These are phyloP conservation scores for Patella ulyssiponensis DNA, from an alignment of 2,888 invertebrate genomes.

Conservation along the genomic window DNA sequence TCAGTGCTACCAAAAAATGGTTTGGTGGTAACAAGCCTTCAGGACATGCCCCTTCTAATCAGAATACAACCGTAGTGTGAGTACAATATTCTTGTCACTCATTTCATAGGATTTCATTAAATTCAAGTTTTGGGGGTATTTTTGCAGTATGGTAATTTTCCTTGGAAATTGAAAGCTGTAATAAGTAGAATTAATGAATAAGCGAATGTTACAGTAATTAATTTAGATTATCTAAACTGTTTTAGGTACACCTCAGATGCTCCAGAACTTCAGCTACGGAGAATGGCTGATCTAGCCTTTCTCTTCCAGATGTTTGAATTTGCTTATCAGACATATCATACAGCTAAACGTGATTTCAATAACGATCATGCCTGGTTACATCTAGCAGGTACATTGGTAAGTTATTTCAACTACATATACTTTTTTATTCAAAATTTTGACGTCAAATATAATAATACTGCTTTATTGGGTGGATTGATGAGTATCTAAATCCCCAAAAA, in stretches of 20 bases:
- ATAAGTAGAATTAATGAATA: not conserved
- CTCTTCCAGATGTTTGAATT: constrained; percentile 94
- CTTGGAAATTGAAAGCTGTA: not conserved
- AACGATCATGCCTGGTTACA: constrained; percentile 97
- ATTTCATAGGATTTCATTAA: not conserved
- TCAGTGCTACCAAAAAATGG: constrained; percentile 96
- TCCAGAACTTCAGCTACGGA: constrained; percentile 91
- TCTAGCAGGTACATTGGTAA: constrained; percentile 89
- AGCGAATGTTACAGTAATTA: too few species aligned
- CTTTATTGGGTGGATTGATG: not conserved
- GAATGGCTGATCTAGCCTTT: constrained; percentile 95
- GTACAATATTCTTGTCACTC: constrained; percentile 63
- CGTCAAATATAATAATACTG: too few species aligned
- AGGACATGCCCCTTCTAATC: constrained; percentile 75
- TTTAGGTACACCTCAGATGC: constrained; percentile 73
- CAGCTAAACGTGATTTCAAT: constrained; percentile 96
- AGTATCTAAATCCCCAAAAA: too few species aligned
- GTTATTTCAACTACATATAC: constrained; percentile 20
- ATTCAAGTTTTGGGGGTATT: not conserved
- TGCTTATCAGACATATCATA: constrained; percentile 94
- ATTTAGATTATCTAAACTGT: not conserved
- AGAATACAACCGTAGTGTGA: constrained; percentile 83
- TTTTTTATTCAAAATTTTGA: too few species aligned
- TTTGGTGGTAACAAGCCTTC: constrained; percentile 92
- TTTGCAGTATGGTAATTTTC: not conserved